Evolutionary conservation across 2,797 vertebrate species (phyloP).

Genomic region (Telmatherina bonti): DNA sequence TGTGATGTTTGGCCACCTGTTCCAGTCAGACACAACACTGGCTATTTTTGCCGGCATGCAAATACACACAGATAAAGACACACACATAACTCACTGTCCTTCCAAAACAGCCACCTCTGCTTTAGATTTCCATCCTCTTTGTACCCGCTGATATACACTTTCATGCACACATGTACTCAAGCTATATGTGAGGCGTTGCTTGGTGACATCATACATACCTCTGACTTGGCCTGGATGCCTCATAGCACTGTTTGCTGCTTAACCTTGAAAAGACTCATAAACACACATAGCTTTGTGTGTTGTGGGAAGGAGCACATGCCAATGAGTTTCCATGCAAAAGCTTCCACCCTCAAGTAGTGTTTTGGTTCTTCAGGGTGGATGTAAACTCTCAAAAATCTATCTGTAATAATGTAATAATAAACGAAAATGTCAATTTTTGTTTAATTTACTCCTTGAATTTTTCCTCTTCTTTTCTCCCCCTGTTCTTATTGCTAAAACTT

Average conservation of each 20-base stretch:
- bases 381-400: neutral
- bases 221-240: slow-evolving; percentile 32
- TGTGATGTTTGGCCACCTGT: slow-evolving; percentile 75
- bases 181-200: slow-evolving; percentile 28
- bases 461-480: neutral
- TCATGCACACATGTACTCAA: slow-evolving; percentile 16
- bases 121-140: slow-evolving; percentile 37
- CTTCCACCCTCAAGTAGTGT: slow-evolving; percentile 7
- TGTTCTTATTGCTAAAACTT: slow-evolving; percentile 1
- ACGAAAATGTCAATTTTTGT: neutral
- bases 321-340: slow-evolving; percentile 12
- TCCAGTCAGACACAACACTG: slow-evolving; percentile 71
- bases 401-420: neutral
- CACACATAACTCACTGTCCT: slow-evolving; percentile 29
- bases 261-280: slow-evolving; percentile 16
- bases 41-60: slow-evolving; percentile 71
- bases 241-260: slow-evolving; percentile 21
- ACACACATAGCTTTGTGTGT: slow-evolving; percentile 4
- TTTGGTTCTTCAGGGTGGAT: neutral
- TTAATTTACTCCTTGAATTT: neutral
- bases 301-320: neutral
- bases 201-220: slow-evolving; percentile 21
- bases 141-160: slow-evolving; percentile 12
- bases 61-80: slow-evolving; percentile 41
- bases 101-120: slow-evolving; percentile 59